Percentiles rank a stretch among this genome's conserved stretches.
Conservation (phyloP, 2,113 vertebrate species). For the Pimephales promelas region DNA sequence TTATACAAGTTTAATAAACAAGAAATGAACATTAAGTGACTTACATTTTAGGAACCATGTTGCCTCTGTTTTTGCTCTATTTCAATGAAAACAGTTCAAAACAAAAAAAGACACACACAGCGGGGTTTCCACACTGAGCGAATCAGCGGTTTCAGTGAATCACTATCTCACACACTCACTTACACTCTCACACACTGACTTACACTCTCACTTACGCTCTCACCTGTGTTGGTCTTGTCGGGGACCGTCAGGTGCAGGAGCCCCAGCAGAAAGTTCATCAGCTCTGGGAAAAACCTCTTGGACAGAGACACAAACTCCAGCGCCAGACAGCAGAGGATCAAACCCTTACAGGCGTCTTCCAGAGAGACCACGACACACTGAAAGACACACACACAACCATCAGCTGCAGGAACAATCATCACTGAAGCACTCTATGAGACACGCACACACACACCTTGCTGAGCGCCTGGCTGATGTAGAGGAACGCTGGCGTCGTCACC, state of each 20-base stretch:
- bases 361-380: slow-evolving; percentile 85
- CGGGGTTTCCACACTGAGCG: too few species aligned
- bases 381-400: not conserved
- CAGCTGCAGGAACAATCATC: too few species aligned
- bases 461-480: slow-evolving; percentile 89
- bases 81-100: too few species aligned
- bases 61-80: too few species aligned
- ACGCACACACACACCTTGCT: slow-evolving; percentile 80
- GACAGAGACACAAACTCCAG: slow-evolving; percentile 89
- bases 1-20: too few species aligned
- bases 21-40: too few species aligned
- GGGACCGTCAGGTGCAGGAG: slow-evolving; percentile 83
- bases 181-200: too few species aligned
- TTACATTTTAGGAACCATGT: too few species aligned
- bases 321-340: slow-evolving; percentile 85
- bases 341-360: slow-evolving; percentile 81
- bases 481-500: slow-evolving; percentile 86
- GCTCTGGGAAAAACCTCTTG: slow-evolving; percentile 87
- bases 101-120: too few species aligned
- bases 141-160: too few species aligned
- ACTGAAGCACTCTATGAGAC: too few species aligned
- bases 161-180: too few species aligned
- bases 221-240: slow-evolving; percentile 75
- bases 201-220: not conserved
- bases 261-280: slow-evolving; percentile 88